Percentiles rank a stretch among this genome's conserved stretches.
Evolutionary conservation across 2,888 invertebrate genomes (phyloP).

Genomic region (Aquatica leii): DNA sequence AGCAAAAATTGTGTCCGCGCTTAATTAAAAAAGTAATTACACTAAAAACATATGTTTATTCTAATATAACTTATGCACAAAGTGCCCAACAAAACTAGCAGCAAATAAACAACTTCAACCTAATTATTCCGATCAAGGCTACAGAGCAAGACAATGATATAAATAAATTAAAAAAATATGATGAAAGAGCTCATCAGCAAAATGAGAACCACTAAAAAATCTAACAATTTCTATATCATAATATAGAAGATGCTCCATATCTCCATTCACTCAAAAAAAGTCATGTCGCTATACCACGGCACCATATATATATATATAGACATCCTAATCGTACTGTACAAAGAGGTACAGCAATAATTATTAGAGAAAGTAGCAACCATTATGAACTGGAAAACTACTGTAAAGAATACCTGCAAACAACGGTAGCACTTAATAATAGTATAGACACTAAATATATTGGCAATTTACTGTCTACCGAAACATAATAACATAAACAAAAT

Average conservation of each 20-base stretch:
- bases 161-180: not conserved
- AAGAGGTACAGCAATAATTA: too few species aligned
- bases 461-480: slow-evolving; percentile 9
- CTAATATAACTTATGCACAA: slow-evolving; percentile 7
- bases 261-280: not conserved
- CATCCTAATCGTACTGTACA: too few species aligned
- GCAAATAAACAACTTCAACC: slow-evolving; percentile 1
- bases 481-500: not conserved
- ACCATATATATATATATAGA: not conserved
- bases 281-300: too few species aligned
- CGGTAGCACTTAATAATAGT: not conserved
- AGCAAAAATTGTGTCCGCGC: not conserved
- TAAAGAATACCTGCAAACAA: not conserved
- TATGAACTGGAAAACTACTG: not conserved
- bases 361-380: too few species aligned
- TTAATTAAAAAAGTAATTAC: not conserved
- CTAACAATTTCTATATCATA: not conserved
- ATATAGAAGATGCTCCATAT: not conserved
- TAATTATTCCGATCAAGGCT: not conserved
- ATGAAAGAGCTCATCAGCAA: not conserved
- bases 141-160: not conserved
- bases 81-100: slow-evolving; percentile 2
- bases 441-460: not conserved
- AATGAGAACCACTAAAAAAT: not conserved
- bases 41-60: not conserved